Base-by-base conservation (phyloP, 2,797 vertebrate genomes). In the Gadopsis marmoratus region DNA sequence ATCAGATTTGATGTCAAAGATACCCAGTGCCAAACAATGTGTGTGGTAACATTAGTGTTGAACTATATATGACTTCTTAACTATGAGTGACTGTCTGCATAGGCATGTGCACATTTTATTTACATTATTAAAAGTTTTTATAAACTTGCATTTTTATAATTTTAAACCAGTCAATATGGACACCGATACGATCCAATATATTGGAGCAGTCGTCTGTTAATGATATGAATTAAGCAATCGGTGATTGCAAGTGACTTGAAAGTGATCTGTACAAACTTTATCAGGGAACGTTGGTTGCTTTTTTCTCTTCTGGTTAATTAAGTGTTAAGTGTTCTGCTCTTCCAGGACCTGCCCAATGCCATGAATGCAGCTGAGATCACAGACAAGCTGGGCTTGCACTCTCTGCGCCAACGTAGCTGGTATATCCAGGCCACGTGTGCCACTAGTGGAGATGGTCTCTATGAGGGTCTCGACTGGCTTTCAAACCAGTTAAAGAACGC, bases 391-490 rank as follows among this genome's bases (percentile, higher is more conserved):
- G 79, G 78, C 39, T 87, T 96, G 70, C 94, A 95, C 81, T 76
- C 71, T 41, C 89, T 96, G 86, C 92, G 91, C 66, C 71, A 90
- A 3, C 93, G 95, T n/a, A 85, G 78, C 81, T 96, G 96, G 95
- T 95, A 90, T 54, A 95, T 96, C 87, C 96, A 96, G 86, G 92
- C 96, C 82, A 96, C 96, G 5, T 96, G 95, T 35, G 96, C 96
- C 66, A 96, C 95, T 16, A 95, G 84, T 7, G 96, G 96, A 47
- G 94, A 95, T 6, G 96, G 96, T 48, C 93, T 96, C 41, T 95
- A 93, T 4, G 95, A 96, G 88, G 95, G 95, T 74, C 94, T 96
- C 35, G 95, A 96, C 67, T 96, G 95, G 96, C 95, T 96, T 51
- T 95, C 95, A 58, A 89, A 78, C 86, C 91, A 94, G 86, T 90